Base-by-base conservation (phyloP, 2,888 invertebrate species). In the Sphaerophoria rueppellii region DNA sequence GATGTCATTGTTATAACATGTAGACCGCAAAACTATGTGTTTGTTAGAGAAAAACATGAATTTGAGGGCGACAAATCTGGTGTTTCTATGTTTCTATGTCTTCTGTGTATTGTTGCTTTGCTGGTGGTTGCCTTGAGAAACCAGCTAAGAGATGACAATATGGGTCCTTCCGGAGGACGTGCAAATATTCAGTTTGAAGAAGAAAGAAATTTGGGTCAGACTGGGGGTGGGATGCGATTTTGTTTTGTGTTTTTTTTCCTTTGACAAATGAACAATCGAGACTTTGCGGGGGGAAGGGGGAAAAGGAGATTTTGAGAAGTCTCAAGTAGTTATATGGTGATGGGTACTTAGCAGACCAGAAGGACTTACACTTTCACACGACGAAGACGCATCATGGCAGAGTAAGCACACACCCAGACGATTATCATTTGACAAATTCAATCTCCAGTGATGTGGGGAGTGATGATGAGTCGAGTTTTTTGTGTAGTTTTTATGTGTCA, bases 1-100 rank as follows among this genome's bases (percentile, higher is more conserved):
- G 69, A 76, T 73, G 81, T 80, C 81, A 70, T 85, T 85, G 85
- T 85, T 85, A 81, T 73, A 85, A 73, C 83, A 76, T 76, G 57
- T 60, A 75, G 60, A 85, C 85, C 81, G 65, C 85, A 85, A 77
- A 80, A 77, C 76, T 85, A 81, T 85, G 85, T 81, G 85, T 73
- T 24, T 85, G 76, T 81, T 73, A 73, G 80, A 69, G 72, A 65
- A 81, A 65, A 76, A 81, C 80, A 80, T 76, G 85, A 85, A 81
- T 85, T 85, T 76, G 83, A 73, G 80, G 85, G 81, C 76, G 80
- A 76, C 63, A 81, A 73, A 81, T 73, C 72, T 72, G 81, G 48
- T 76, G 52, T 65, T 16, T 6, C 34, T 55, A 34, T 7, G 14
- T 48, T 46, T n/a, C 4, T 11, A 48, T 58, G 14, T 24, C 24